Evolutionary conservation across 2,113 vertebrate species (phyloP), one percentile per base, ranked within the genome.

Genomic region (Mirounga angustirostris): DNA sequence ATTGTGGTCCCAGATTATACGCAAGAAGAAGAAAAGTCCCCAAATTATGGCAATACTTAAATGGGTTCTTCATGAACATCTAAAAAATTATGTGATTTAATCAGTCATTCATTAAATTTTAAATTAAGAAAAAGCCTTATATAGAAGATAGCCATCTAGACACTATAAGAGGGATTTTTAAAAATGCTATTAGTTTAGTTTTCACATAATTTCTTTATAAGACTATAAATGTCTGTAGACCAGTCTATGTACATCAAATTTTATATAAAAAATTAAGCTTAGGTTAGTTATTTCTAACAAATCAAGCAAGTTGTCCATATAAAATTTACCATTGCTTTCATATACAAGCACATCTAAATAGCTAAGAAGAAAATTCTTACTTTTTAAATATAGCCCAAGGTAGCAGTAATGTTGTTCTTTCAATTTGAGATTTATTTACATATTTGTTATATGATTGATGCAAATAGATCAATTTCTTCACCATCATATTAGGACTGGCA

Each of bases 81-180:
- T 93, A n/a, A 87, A 94, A 79, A n/a, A 89, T 52, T 94, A 43
- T 81, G 69, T 93, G 93, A 94, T 93, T 97, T 86, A 95, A 82
- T 91, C 85, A 97, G 54, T 15, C 89, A 98, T 84, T 94, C 82
- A 95, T 95, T 98, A 91, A 67, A 96, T 96, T 98, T 98, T 96
- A 94, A 97, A 98, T 94, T 93, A 97, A 94, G 78, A 58, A 94
- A 50, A 98, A 97, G 30, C 7, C 80, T 73, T 93, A 79, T 71
- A 89, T 63, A 89, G 52, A 95, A 95, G 54, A 96, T 30, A 89
- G 36, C n/a, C 58, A 96, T 93, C 86, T 87, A 92, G 73, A 96
- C 91, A 93, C 30, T 83, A 54, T 89, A 96, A 86, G 59, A 7
- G 81, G 82, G 33, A 92, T 83, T 94, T 87, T 94, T 33, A n/a